Evolutionary conservation across 2,113 vertebrate genomes (phyloP).

Genomic region (Poeciliopsis retropinna): DNA sequence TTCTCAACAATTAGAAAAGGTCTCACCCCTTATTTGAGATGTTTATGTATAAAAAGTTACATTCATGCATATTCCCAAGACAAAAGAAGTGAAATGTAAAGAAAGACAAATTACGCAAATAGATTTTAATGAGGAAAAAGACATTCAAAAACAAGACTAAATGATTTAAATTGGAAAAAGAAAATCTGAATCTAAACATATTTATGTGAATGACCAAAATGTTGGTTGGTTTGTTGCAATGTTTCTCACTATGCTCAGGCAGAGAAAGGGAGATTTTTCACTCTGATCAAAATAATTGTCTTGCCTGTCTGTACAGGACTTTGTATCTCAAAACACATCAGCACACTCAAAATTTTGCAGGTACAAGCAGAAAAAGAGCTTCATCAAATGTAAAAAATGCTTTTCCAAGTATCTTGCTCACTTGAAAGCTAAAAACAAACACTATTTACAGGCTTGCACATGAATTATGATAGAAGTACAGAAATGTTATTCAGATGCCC

Average conservation of each 20-base stretch:
- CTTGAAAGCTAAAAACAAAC: conserved; percentile 27
- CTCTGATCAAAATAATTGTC: conserved; percentile 25
- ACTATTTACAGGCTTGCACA: background rate
- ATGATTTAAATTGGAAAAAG: background rate
- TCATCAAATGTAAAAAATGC: conserved; percentile 18
- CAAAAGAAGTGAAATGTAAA: conserved; percentile 16
- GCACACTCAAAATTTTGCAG: conserved; percentile 14
- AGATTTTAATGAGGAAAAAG: conserved; percentile 33
- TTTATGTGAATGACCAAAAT: conserved; percentile 2
- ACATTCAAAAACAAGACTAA: conserved; percentile 23
- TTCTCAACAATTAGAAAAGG: background rate
- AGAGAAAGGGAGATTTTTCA: conserved; percentile 5
- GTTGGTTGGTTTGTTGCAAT: background rate
- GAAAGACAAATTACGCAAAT: conserved; percentile 24
- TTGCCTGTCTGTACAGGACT: conserved; percentile 21
- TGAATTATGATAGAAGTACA: background rate
- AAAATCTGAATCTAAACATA: background rate
- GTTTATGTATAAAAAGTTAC: conserved; percentile 1
- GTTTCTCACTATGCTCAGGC: background rate
- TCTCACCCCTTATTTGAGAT: background rate
- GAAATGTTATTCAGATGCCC: background rate
- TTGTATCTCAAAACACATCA: conserved; percentile 20
- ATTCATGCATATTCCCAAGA: background rate
- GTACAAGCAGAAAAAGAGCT: background rate
- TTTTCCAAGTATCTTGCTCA: conserved; percentile 18